Evolutionary conservation across 1,140 invertebrate genomes (phyloP), one percentile per base, ranked within the genome.

Genomic region (Cyclina sinensis): DNA sequence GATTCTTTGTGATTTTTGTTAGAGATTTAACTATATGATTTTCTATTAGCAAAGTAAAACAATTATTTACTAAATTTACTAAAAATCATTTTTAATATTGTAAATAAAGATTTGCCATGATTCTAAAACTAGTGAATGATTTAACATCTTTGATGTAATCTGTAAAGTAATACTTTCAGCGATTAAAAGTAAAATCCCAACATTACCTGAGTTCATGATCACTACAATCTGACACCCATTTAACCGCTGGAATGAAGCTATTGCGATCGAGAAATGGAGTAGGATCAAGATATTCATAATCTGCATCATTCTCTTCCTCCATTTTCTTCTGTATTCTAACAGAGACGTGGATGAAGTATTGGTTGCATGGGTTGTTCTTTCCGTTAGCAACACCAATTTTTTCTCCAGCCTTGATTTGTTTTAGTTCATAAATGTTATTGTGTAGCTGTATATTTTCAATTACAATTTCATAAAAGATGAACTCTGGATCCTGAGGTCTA

Each of bases 251-350:
- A 54, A 85, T 76, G 0, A 70, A 70, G 9, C 57, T 51, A 5
- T 59, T 18, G 21, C 65, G 12, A 30, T 85, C 83, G 18, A 85
- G 21, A 54, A 85, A 85, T n/a, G 83, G 54, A 12, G 32, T 37
- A 9, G 83, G 83, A 43, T 85, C 83, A n/a, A 51, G 74, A n/a
- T 85, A 85, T 24, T 83, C 80, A 46, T 83, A 83, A 83, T 83
- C 80, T 0, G 54, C 80, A 68, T 83, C 80, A 4, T 16, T 16
- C 1, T 12, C 35, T 7, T 18, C 30, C 14, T 65, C 35, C 21
- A 27, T 24, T 35, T 46, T 18, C 18, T 59, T 16, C 1, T 65
- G 16, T n/a, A n/a, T n/a, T 46, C 80, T 32, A 21, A 83, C 80
- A 24, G 80, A 83, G n/a, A 83, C 80, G 59, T 83, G 80, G 3